Base-by-base conservation (phyloP, 2,797 vertebrate genomes). In the Chelon auratus region DNA sequence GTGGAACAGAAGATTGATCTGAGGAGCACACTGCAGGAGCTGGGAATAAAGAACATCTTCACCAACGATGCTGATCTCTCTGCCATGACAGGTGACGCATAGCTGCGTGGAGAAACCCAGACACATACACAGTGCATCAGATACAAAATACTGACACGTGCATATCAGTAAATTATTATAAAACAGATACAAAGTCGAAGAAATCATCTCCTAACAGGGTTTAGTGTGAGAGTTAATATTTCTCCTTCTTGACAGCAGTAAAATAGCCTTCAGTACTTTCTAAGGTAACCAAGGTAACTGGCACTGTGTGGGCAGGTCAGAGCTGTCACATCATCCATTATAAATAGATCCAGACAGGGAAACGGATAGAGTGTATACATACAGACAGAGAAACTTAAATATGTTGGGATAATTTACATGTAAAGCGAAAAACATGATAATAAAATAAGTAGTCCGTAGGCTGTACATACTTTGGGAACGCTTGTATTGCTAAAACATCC, bases 1-100 rank as follows among this genome's bases (percentile, higher is more conserved):
- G 95, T 99, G 77, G 97, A 98, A 82, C 97, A 99, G 89, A 96
- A 93, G 88, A 93, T 97, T 58, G 97, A 99, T 90, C 91, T 99
- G 91, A 97, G 93, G 82, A 95, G 94, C 60, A 90, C 89, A 52
- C 93, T 99, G 89, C 95, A 96, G 92, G 92, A 94, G 58, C 94
- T 99, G 14, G 97, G 98, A 85, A 94, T 99, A 80, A 96, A 92
- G 51, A 96, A 95, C 83, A 93, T 99, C 85, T 99, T 99, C 91
- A 93, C 89, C 72, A 95, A 87, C 66, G 89, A 95, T 42, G 97
- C 97, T 50, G 97, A 99, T 91, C 96, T 99, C 82, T 98, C 97
- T 9, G 95, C 93, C 15, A 96, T 99, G 95, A 97, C 96, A 80
- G 96, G 96, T 96, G 95, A 95, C 89, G 80, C 15, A 33, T 57